Conservation (phyloP, 92 coral and sea anemone species). For the Porites evermanni region DNA sequence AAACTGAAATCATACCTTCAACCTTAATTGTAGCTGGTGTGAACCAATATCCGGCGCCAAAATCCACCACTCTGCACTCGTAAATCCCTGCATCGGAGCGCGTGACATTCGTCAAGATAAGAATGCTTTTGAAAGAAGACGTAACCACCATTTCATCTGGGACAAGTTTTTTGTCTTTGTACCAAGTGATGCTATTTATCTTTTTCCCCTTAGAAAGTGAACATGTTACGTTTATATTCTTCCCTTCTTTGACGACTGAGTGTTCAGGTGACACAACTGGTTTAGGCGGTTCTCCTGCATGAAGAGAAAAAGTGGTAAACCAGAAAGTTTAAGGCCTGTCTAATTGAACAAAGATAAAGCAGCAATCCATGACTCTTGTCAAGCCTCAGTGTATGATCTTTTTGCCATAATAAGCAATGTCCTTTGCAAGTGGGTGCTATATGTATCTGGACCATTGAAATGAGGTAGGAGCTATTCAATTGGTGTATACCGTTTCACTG, state of each 20-base stretch:
- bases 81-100: constrained; percentile 38
- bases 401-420: too few relatives aligned
- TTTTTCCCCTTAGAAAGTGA: constrained; percentile 24
- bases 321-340: too few relatives aligned
- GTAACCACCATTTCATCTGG: background rate
- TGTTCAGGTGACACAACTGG: constrained; percentile 10
- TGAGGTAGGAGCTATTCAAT: too few relatives aligned
- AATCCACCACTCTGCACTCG: constrained; percentile 61
- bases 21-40: constrained; percentile 5
- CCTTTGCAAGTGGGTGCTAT: too few relatives aligned
- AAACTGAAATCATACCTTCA: background rate
- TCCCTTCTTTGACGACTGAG: constrained; percentile 11
- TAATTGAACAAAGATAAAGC: too few relatives aligned
- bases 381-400: too few relatives aligned
- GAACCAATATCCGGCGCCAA: constrained; percentile 66
- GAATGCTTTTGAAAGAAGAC: background rate
- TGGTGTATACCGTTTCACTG: too few relatives aligned
- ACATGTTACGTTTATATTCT: constrained; percentile 20
- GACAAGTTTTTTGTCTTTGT: constrained; percentile 26
- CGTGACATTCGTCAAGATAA: background rate
- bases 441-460: too few relatives aligned
- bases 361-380: too few relatives aligned
- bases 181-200: constrained; percentile 17
- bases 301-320: too few relatives aligned
- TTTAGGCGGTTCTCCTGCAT: constrained; percentile 30